A percentile compares a stretch with the other conserved stretches of the same genome.
These are phyloP conservation scores for Rallus crepitans DNA, from an alignment of 2,797 vertebrate species.

Conservation along the genomic window DNA sequence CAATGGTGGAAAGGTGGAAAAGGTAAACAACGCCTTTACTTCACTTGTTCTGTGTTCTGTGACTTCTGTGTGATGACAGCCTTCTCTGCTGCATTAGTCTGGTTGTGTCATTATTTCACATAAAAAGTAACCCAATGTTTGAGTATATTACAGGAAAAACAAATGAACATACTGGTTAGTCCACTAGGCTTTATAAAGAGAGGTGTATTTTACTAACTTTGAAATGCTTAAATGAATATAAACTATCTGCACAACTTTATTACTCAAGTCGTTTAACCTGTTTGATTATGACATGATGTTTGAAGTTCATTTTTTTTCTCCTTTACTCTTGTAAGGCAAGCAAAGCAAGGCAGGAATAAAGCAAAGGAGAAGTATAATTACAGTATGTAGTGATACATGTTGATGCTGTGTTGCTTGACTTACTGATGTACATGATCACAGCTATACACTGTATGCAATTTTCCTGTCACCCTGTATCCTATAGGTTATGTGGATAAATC, in stretches of 20 bases:
- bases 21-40: conserved; percentile 81
- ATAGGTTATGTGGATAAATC: not conserved
- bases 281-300: not conserved
- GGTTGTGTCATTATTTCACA: not conserved
- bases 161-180: not conserved
- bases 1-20: conserved; percentile 94
- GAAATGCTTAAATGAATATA: not conserved
- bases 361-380: not conserved
- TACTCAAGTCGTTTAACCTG: not conserved
- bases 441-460: not conserved
- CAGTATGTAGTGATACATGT: not conserved
- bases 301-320: not conserved
- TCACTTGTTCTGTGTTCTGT: not conserved
- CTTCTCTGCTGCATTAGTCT: not conserved
- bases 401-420: not conserved
- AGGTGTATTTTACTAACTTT: not conserved
- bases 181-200: not conserved
- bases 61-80: not conserved
- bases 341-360: not conserved
- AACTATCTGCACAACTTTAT: not conserved
- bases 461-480: not conserved
- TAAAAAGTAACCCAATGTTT: not conserved
- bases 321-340: not conserved
- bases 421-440: not conserved
- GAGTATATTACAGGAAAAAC: not conserved